Evolutionary conservation across 1,140 invertebrate species (phyloP).

Genomic region (Megalonaias nervosa): DNA sequence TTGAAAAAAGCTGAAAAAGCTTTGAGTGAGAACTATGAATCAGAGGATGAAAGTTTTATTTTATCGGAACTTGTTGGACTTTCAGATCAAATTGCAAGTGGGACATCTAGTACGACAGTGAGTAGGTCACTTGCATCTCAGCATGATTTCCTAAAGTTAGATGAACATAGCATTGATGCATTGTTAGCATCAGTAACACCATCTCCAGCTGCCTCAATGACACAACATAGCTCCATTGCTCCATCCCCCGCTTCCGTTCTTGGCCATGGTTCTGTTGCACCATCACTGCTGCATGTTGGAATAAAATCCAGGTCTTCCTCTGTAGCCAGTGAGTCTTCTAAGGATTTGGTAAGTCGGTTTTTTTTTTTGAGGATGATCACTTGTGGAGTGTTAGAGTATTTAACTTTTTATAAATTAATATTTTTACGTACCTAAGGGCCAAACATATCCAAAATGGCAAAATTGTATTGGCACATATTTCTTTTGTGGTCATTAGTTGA

Average conservation of each 20-base stretch:
- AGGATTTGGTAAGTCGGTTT: constrained; percentile 21
- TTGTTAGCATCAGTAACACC: constrained; percentile 33
- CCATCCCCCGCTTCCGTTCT: too few species aligned
- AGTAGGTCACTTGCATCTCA: constrained; percentile 40
- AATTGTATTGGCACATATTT: too few species aligned
- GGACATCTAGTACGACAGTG: constrained; percentile 40
- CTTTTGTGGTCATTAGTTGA: too few species aligned
- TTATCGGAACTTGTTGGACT: constrained; percentile 20
- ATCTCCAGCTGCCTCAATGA: too few species aligned
- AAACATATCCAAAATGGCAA: too few species aligned
- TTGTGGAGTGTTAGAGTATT: too few species aligned
- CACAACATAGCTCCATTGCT: too few species aligned
- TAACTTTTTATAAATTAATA: too few species aligned
- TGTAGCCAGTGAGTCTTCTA: constrained; percentile 28
- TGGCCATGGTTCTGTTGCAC: not conserved
- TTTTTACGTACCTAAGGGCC: too few species aligned
- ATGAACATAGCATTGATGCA: constrained; percentile 39
- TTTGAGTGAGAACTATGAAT: constrained; percentile 47
- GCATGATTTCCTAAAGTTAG: constrained; percentile 43
- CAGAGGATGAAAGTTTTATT: constrained; percentile 42
- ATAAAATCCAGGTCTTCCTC: constrained; percentile 29
- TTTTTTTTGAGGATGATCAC: too few species aligned
- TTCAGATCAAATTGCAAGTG: constrained; percentile 32
- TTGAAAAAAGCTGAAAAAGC: constrained; percentile 54
- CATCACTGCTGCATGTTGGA: constrained; percentile 16